These are phyloP conservation scores for Tragelaphus scriptus DNA, from an alignment of 2,113 vertebrate species.

Conservation along the genomic window DNA sequence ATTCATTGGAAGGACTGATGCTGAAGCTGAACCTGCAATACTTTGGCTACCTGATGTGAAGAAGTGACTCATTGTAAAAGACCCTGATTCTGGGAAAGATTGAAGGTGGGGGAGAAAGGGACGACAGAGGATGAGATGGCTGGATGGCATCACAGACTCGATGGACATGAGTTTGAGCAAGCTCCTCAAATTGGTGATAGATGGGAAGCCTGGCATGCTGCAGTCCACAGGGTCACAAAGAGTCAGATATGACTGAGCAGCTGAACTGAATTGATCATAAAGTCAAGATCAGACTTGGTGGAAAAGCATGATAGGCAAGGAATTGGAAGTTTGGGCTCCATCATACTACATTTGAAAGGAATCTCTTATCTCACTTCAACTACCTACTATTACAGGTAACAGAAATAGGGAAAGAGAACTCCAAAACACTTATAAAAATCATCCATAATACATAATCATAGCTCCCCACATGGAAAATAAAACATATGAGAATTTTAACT, in stretches of 20 bases:
- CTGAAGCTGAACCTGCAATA: neutral
- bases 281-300: neutral
- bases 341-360: neutral
- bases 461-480: neutral
- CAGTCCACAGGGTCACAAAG: neutral
- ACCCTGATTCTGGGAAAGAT: neutral
- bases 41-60: neutral
- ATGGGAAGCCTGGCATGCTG: neutral
- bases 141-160: neutral
- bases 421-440: neutral
- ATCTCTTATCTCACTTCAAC: neutral
- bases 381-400: neutral
- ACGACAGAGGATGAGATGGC: neutral
- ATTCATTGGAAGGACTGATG: neutral
- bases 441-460: neutral
- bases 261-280: neutral
- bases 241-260: neutral
- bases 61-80: neutral
- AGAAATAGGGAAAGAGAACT: neutral
- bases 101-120: neutral
- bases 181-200: neutral
- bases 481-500: neutral
- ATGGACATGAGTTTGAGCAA: neutral
- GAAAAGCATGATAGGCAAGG: neutral
- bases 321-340: neutral